Conservation (phyloP, 2,797 vertebrate species). For the Cynopterus sphinx region DNA sequence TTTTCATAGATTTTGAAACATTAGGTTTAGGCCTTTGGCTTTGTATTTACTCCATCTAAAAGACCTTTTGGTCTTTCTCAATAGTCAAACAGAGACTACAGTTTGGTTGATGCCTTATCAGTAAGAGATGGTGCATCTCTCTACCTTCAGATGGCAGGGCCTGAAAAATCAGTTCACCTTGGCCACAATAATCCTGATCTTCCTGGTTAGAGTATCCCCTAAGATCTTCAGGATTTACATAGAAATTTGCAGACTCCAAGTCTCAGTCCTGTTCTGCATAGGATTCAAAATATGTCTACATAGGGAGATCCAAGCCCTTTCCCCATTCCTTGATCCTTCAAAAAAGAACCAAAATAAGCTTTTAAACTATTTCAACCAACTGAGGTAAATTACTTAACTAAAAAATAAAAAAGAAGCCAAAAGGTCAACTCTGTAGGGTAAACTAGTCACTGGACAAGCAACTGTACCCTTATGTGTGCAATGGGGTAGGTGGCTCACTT, state of each 20-base stretch:
- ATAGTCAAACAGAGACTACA: background rate
- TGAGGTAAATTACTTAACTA: background rate
- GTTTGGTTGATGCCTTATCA: background rate
- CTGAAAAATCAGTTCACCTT: conserved; percentile 17
- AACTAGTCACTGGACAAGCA: background rate
- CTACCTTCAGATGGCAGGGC: background rate
- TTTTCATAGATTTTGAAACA: conserved; percentile 21
- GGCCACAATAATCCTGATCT: background rate
- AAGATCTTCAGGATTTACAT: background rate
- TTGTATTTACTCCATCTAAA: background rate
- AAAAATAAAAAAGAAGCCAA: conserved; percentile 25
- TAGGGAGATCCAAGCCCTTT: background rate
- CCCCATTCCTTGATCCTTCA: background rate
- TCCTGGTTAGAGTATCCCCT: background rate
- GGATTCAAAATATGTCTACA: background rate
- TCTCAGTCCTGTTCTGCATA: background rate
- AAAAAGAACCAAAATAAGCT: background rate
- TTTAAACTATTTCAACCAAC: background rate
- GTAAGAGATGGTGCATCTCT: background rate
- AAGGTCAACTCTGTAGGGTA: background rate
- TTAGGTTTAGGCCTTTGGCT: background rate
- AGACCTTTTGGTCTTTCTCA: background rate
- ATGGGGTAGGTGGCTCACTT: background rate
- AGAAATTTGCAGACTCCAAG: background rate
- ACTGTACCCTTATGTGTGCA: background rate